phyloP scores from a whole-genome alignment of 2,888 invertebrate species.

The Agriopis marginaria region DNA sequence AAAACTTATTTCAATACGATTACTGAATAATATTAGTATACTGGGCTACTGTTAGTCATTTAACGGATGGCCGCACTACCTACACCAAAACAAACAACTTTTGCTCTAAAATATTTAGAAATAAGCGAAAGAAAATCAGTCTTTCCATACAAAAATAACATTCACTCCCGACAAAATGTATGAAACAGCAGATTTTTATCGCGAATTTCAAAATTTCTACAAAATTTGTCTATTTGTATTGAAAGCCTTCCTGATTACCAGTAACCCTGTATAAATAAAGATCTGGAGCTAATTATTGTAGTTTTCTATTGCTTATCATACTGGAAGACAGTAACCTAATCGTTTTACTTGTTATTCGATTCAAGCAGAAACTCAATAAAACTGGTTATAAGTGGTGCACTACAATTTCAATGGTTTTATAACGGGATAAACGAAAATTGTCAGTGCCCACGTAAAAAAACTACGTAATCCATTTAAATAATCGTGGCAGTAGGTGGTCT shows the following conservation, averaged over 20 bases:
- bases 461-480: too few relatives aligned
- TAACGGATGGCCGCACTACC: too few relatives aligned
- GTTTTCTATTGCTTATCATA: slow-evolving; percentile 68
- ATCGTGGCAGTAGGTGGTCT: not conserved
- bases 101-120: too few relatives aligned
- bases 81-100: too few relatives aligned
- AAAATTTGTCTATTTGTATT: too few relatives aligned
- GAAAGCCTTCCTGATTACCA: too few relatives aligned
- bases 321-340: slow-evolving; percentile 80
- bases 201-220: too few relatives aligned
- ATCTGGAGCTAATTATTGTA: slow-evolving; percentile 55
- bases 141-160: too few relatives aligned
- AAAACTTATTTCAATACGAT: not conserved
- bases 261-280: slow-evolving; percentile 41
- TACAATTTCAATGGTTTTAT: slow-evolving; percentile 36
- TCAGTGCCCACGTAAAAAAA: not conserved
- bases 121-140: too few relatives aligned
- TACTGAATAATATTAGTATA: slow-evolving; percentile 17
- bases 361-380: slow-evolving; percentile 40
- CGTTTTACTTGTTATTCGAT: slow-evolving; percentile 40
- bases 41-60: too few relatives aligned
- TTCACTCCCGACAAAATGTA: too few relatives aligned
- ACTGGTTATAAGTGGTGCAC: slow-evolving; percentile 35
- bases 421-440: slow-evolving; percentile 37
- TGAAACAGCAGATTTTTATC: too few relatives aligned